phyloP scores from a whole-genome alignment of 2,888 invertebrate species.

The Limnephilus rhombicus region DNA sequence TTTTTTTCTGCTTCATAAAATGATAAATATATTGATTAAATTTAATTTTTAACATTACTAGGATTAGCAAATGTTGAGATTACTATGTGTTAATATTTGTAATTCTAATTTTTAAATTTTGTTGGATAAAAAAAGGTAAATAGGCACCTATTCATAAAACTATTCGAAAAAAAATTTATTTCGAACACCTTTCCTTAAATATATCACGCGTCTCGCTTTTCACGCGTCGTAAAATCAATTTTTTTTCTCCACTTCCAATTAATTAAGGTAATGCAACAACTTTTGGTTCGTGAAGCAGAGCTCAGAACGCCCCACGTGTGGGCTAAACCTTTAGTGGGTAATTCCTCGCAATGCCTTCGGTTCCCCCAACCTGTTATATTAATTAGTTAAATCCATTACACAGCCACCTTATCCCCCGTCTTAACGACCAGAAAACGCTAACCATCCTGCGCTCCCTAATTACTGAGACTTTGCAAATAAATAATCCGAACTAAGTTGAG shows the following conservation, averaged over 20 bases:
- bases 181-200: too few relatives aligned
- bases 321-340: background rate
- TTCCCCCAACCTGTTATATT: constrained; percentile 31
- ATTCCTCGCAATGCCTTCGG: constrained; percentile 2
- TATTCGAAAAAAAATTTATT: background rate
- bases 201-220: background rate
- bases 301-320: background rate
- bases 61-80: too few relatives aligned
- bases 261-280: background rate
- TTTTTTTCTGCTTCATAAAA: too few relatives aligned
- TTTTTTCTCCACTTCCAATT: background rate
- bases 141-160: too few relatives aligned
- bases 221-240: background rate
- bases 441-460: constrained; percentile 51
- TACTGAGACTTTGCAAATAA: constrained; percentile 58
- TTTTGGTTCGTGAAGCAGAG: background rate
- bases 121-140: too few relatives aligned
- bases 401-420: constrained; percentile 47
- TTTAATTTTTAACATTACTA: too few relatives aligned
- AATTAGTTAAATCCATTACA: constrained; percentile 53
- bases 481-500: constrained; percentile 48
- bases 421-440: constrained; percentile 52
- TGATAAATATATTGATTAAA: too few relatives aligned
- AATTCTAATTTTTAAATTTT: too few relatives aligned
- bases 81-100: too few relatives aligned